These are phyloP conservation scores for Serilophus lunatus DNA, from an alignment of 2,113 vertebrate genomes.

Conservation along the genomic window DNA sequence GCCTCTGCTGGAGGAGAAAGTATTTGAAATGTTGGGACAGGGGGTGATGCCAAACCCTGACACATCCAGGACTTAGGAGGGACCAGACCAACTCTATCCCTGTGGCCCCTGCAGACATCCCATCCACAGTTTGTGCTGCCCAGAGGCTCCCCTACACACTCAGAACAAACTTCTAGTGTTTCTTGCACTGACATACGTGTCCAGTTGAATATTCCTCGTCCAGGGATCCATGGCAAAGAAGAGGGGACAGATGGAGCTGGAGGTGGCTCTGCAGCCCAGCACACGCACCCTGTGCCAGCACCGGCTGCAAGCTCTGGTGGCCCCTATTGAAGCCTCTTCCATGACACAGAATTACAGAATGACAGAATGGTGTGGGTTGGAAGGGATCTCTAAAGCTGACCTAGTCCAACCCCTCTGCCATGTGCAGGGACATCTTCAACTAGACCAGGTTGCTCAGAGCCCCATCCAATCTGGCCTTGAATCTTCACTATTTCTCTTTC, in stretches of 20 bases:
- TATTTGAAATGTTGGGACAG: neutral
- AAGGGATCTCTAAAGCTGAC: neutral
- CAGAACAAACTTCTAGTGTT: neutral
- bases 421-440: neutral
- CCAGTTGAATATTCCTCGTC: too few relatives aligned
- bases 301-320: neutral
- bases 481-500: neutral
- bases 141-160: neutral
- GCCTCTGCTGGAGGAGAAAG: neutral
- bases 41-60: neutral
- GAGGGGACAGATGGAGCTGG: neutral
- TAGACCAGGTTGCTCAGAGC: neutral
- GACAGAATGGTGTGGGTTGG: neutral
- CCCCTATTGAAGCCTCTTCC: neutral
- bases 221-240: neutral
- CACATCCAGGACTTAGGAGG: accelerated
- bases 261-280: neutral
- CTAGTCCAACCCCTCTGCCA: neutral
- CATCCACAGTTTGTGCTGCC: accelerated
- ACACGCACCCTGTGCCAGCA: neutral
- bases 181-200: accelerated
- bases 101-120: neutral
- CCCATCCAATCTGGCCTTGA: neutral
- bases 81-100: neutral
- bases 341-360: neutral